Conservation (phyloP, 2,888 invertebrate species). For the Agonopterix arenella region DNA sequence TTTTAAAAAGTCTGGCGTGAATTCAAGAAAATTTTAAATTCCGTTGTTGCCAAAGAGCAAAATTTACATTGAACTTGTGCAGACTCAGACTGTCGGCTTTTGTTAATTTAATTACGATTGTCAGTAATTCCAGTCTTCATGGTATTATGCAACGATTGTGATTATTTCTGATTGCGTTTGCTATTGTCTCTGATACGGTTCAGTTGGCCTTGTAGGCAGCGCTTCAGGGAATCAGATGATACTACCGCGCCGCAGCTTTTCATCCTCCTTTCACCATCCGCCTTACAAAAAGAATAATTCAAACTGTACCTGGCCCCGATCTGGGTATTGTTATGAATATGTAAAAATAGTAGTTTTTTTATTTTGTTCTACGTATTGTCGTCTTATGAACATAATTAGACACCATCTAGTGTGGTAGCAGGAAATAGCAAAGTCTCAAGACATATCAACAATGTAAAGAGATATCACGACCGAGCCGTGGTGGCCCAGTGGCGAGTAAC, state of each 20-base stretch:
- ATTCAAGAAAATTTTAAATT: neutral
- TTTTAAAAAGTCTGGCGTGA: neutral
- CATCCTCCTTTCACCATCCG: slow-evolving; percentile 36
- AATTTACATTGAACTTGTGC: too few relatives aligned
- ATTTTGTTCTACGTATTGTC: neutral
- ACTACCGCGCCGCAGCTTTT: slow-evolving; percentile 10
- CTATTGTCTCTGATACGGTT: slow-evolving; percentile 10
- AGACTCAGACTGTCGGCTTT: neutral
- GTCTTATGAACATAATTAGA: neutral
- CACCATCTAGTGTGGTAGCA: too few relatives aligned
- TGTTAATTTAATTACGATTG: neutral
- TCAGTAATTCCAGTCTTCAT: neutral
- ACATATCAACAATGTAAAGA: neutral
- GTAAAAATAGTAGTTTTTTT: slow-evolving; percentile 6
- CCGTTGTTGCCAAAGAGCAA: neutral
- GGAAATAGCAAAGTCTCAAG: too few relatives aligned
- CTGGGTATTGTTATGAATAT: slow-evolving; percentile 16
- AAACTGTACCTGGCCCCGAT: slow-evolving; percentile 42
- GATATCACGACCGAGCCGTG: too few relatives aligned
- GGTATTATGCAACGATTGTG: slow-evolving; percentile 2
- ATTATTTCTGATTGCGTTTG: slow-evolving; percentile 4
- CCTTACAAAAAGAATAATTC: slow-evolving; percentile 27
- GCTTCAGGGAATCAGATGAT: slow-evolving; percentile 15
- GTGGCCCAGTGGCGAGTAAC: too few relatives aligned
- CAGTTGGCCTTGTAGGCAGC: slow-evolving; percentile 10